Base-by-base conservation (phyloP, 2,113 vertebrate genomes). In the Phoxinus phoxinus region DNA sequence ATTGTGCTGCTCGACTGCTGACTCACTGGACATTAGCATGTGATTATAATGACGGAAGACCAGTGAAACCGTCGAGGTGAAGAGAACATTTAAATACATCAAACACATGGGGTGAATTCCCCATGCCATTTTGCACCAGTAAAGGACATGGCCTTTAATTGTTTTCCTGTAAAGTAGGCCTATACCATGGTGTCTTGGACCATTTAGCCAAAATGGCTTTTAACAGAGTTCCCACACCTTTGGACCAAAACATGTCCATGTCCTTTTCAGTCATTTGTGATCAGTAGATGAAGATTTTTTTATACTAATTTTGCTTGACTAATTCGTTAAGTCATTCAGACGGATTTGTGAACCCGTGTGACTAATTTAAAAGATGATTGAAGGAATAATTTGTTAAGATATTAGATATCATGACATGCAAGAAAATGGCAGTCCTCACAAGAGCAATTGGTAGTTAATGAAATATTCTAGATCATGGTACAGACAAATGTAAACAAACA, bases 1-100 rank as follows among this genome's bases (percentile, higher is more conserved):
- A 74, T 74, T 74, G 72, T 48, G 41, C n/a, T 48, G 44, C 72
- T 74, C 11, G 12, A 48, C 72, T 9, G 72, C 63, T 67, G 63
- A 67, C 63, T 67, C 63, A 67, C 27, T 67, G 63, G 12, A 67
- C 25, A 67, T 32, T 32, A 67, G 27, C 27, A 17, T 27, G 5
- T 65, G 61, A 25, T 67, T 67, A 25, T 25, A 59, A 32, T 10
- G 27, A 32, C 0, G 0, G 27, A 27, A 19, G 63, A 67, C 63
- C 63, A 30, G 63, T 19, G 25, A 15, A 67, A 23, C 19, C 2
- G 53, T 56, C 1, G 6, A 56, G 51, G 19, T 19, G 17, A 56
- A 56, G 51, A 53, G 17, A 56, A 19, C 53, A 2, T 56, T 56
- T 23, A 21, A 56, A 56, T 15, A 48, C 46, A 53, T 53, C 6